Conservation (phyloP, 2,888 invertebrate species). For the Ophraella communa region DNA sequence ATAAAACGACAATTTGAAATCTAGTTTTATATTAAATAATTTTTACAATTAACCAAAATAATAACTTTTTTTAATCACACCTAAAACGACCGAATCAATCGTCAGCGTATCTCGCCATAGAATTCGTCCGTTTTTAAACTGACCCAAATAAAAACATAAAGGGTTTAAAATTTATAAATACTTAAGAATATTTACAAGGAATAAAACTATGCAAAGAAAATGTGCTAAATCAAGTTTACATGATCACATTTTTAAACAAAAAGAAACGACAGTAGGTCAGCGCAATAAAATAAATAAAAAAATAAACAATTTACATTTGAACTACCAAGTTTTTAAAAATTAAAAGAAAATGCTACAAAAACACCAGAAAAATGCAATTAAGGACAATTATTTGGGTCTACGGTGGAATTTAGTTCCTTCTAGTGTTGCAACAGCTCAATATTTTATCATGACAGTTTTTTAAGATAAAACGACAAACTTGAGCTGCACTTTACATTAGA, state of each 20-base stretch:
- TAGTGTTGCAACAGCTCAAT: too few species aligned
- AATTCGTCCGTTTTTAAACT: slow-evolving; percentile 15
- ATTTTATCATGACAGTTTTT: not conserved
- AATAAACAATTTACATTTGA: too few species aligned
- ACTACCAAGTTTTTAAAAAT: too few species aligned
- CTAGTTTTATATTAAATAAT: slow-evolving; percentile 34
- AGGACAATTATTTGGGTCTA: too few species aligned
- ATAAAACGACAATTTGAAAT: not conserved
- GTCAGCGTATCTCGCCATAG: not conserved
- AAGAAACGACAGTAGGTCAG: not conserved
- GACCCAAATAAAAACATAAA: slow-evolving; percentile 15
- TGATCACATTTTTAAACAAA: slow-evolving; percentile 19
- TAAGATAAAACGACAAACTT: not conserved
- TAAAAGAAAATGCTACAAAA: too few species aligned
- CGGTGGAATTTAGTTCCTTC: too few species aligned
- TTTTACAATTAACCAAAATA: slow-evolving; percentile 33
- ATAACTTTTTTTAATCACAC: slow-evolving; percentile 25
- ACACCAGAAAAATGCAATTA: too few species aligned
- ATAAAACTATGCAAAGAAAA: slow-evolving; percentile 29
- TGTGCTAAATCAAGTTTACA: slow-evolving; percentile 1
- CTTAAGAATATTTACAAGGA: slow-evolving; percentile 33
- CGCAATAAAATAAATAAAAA: too few species aligned
- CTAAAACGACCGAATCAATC: slow-evolving; percentile 5
- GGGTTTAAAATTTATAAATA: slow-evolving; percentile 25
- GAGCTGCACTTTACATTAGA: too few species aligned